Evolutionary conservation across 1,140 invertebrate genomes (phyloP).

Genomic region (Paraescarpia echinospica): DNA sequence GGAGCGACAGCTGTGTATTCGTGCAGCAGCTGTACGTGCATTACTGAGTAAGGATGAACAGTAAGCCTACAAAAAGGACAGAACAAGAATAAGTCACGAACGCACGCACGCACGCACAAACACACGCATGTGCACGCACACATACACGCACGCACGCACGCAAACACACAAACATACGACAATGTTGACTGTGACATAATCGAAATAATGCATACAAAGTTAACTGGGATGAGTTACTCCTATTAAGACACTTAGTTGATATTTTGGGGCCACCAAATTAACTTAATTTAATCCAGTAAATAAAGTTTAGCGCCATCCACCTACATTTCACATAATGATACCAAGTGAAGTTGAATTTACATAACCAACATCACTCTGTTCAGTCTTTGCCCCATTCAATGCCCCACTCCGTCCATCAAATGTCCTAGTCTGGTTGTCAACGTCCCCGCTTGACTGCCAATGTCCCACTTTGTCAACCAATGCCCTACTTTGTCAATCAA

Average conservation of each 20-base stretch:
- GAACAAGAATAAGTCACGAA: not conserved
- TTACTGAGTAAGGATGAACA: not conserved
- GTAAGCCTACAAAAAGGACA: not conserved
- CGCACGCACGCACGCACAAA: not conserved
- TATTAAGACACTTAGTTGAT: not conserved
- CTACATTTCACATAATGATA: no score
- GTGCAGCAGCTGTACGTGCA: no score
- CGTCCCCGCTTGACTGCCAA: not conserved
- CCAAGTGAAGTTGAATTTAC: no score
- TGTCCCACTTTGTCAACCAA: not conserved
- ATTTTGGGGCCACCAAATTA: not conserved
- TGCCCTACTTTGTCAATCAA: not conserved
- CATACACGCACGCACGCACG: no score
- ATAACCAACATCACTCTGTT: not conserved
- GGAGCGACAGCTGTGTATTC: not conserved
- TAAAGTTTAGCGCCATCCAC: no score
- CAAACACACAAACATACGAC: no score
- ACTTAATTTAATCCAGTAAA: not conserved
- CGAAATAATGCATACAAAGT: no score
- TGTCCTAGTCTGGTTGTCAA: not conserved
- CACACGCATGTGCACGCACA: not conserved
- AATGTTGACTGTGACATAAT: no score
- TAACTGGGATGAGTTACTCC: no score
- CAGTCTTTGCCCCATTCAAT: not conserved
- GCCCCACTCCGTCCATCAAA: not conserved